Percentiles rank a stretch among this genome's conserved stretches.
Evolutionary conservation across 2,888 invertebrate species (phyloP).

Genomic region (Dasysyrphus tricinctus): DNA sequence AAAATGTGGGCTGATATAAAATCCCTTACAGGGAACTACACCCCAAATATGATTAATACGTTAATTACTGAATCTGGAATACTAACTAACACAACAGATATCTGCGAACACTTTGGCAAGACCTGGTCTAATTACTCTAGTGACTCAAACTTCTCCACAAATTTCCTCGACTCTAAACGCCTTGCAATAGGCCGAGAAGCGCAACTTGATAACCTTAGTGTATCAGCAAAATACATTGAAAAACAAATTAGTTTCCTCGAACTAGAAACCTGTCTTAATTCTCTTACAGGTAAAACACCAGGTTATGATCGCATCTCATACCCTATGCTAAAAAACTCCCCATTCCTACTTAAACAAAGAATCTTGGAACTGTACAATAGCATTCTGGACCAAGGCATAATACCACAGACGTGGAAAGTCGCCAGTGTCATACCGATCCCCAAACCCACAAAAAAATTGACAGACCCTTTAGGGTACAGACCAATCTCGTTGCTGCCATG

Average conservation of each 20-base stretch:
- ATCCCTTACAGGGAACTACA: slow-evolving; percentile 19
- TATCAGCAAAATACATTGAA: no score
- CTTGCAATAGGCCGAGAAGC: no score
- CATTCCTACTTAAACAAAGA: neutral
- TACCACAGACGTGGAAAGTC: slow-evolving; percentile 4
- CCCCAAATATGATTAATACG: neutral
- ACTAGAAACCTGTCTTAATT: no score
- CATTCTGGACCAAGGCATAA: neutral
- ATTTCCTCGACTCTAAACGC: no score
- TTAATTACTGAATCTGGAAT: slow-evolving; percentile 7
- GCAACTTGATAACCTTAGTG: no score
- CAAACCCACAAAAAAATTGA: neutral
- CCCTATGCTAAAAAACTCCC: neutral
- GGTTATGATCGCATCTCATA: no score
- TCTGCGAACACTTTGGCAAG: no score
- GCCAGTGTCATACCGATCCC: neutral
- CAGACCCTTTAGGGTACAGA: neutral
- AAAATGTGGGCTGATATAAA: neutral
- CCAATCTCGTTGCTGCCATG: neutral
- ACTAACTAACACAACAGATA: neutral
- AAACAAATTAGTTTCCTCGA: no score
- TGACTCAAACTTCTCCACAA: no score
- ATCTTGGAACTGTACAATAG: neutral
- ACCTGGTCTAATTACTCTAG: no score
- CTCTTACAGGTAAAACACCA: no score